phyloP scores from a whole-genome alignment of 2,113 vertebrate species.

The Hippocampus abdominalis region DNA sequence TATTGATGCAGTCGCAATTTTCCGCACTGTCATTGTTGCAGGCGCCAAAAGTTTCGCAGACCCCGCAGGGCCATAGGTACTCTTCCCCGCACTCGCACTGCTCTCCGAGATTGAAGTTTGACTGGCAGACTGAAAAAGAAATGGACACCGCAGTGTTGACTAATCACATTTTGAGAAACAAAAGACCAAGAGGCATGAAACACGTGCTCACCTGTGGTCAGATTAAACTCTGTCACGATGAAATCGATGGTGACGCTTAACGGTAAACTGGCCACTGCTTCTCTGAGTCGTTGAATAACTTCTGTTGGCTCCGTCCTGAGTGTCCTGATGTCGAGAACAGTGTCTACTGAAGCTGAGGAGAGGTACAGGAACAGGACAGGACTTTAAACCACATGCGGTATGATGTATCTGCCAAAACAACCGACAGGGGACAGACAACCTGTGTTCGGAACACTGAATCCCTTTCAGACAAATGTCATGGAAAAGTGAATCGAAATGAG shows the following conservation, averaged over 20 bases:
- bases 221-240: neutral
- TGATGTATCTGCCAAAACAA: no score
- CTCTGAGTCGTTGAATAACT: neutral
- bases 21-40: constrained; percentile 18
- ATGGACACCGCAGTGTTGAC: neutral
- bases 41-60: constrained; percentile 9
- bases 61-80: constrained; percentile 42
- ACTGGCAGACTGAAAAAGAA: constrained; percentile 35
- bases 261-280: neutral
- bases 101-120: neutral
- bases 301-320: no score
- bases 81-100: constrained; percentile 47
- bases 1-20: constrained; percentile 46
- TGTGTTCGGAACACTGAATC: no score
- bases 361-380: neutral
- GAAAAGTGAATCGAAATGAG: no score
- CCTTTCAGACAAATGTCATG: no score
- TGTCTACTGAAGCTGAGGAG: neutral
- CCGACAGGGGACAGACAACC: no score
- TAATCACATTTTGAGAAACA: neutral
- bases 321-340: neutral
- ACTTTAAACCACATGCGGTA: no score
- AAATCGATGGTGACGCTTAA: neutral
- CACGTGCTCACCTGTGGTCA: neutral
- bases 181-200: neutral